Evolutionary conservation across 2,113 vertebrate genomes (phyloP).

Genomic region (Datnioides undecimradiatus): DNA sequence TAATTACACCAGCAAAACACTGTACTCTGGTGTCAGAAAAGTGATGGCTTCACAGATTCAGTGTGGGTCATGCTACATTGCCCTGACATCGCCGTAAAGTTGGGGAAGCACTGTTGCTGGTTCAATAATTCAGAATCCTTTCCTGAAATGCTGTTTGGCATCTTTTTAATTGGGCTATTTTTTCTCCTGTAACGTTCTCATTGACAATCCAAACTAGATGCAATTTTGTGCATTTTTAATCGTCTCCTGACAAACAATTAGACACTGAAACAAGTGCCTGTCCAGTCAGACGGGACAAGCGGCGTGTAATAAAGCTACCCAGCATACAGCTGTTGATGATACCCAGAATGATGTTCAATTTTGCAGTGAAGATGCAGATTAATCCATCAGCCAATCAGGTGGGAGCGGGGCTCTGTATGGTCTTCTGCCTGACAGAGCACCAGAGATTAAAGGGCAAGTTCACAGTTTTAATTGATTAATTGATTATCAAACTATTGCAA

Average conservation of each 20-base stretch:
- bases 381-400: neutral
- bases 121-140: conserved; percentile 56
- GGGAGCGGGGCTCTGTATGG: no score
- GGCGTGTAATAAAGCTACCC: neutral
- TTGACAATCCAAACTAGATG: conserved; percentile 28
- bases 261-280: neutral
- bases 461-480: neutral
- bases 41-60: conserved; percentile 40
- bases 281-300: neutral
- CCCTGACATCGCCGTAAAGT: conserved; percentile 45
- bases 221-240: conserved; percentile 24
- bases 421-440: neutral
- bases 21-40: conserved; percentile 36
- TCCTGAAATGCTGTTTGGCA: conserved; percentile 49
- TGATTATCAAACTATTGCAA: no score
- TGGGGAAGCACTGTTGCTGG: conserved; percentile 8
- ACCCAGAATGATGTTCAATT: neutral
- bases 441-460: neutral
- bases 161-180: conserved; percentile 66
- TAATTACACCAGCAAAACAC: conserved; percentile 53
- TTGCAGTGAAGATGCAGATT: neutral
- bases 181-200: conserved; percentile 31
- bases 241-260: conserved; percentile 12
- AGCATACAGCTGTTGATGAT: neutral
- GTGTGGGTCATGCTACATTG: neutral